These are phyloP conservation scores for Catostomus latipinnis DNA, from an alignment of 2,797 vertebrate genomes.

Conservation along the genomic window DNA sequence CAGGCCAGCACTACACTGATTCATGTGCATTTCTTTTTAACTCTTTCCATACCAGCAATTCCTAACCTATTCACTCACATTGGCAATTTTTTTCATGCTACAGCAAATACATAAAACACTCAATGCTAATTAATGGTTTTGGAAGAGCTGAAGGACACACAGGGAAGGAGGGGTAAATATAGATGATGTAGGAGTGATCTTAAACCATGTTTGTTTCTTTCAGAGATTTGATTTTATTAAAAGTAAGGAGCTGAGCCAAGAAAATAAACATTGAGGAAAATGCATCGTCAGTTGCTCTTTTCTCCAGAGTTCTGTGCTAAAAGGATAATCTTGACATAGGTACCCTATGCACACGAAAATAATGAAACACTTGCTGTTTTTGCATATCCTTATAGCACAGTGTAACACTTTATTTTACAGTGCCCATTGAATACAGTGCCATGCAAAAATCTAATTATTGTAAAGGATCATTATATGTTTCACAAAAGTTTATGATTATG, in stretches of 20 bases:
- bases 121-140: constrained; percentile 73
- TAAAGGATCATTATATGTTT: too few species aligned
- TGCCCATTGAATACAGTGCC: neutral
- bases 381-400: neutral
- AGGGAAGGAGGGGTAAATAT: constrained; percentile 68
- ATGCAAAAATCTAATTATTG: too few species aligned
- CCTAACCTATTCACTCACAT: constrained; percentile 38
- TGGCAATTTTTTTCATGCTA: constrained; percentile 42
- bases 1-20: constrained; percentile 67
- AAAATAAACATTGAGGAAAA: constrained; percentile 61
- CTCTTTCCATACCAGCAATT: constrained; percentile 16
- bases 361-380: neutral
- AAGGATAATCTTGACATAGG: constrained; percentile 33
- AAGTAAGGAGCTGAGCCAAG: constrained; percentile 63
- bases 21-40: constrained; percentile 59
- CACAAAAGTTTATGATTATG: too few species aligned
- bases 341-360: constrained; percentile 6
- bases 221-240: constrained; percentile 74
- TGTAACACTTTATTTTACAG: neutral
- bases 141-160: constrained; percentile 63
- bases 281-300: constrained; percentile 63
- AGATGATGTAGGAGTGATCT: constrained; percentile 71
- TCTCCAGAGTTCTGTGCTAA: constrained; percentile 61
- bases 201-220: constrained; percentile 74
- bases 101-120: constrained; percentile 77